These are phyloP conservation scores for Phataginus tricuspis DNA, from an alignment of 2,797 vertebrate genomes.

Conservation along the genomic window DNA sequence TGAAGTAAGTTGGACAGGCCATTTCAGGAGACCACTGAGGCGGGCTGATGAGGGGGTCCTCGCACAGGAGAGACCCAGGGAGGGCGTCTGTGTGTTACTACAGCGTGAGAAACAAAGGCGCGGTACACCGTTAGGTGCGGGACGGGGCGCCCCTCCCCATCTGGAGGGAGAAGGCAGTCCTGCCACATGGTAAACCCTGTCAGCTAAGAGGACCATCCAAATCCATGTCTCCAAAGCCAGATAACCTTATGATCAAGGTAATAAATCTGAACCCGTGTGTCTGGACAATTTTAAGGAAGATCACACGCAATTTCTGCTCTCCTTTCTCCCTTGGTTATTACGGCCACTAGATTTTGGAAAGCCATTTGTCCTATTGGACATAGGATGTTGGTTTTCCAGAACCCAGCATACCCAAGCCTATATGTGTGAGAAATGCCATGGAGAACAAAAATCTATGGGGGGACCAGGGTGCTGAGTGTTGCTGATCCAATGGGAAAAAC, in stretches of 20 bases:
- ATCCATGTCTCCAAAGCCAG: neutral
- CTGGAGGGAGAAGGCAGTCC: neutral
- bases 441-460: rapidly evolving
- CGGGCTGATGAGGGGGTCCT: neutral
- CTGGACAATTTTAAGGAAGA: neutral
- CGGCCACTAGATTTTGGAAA: neutral
- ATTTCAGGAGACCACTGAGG: neutral
- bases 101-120: neutral
- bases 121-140: rapidly evolving
- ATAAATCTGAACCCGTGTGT: neutral
- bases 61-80: neutral
- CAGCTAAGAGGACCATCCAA: neutral
- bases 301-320: rapidly evolving
- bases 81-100: rapidly evolving
- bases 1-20: rapidly evolving
- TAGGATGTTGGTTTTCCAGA: neutral
- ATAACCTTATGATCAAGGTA: neutral
- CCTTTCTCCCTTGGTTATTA: neutral
- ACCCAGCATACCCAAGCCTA: neutral
- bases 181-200: rapidly evolving
- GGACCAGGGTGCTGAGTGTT: too few relatives aligned
- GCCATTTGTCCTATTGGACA: neutral
- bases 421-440: rapidly evolving
- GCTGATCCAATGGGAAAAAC: rapidly evolving
- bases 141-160: rapidly evolving